These are phyloP conservation scores for Ciconia boyciana DNA, from an alignment of 2,113 vertebrate genomes.

Conservation along the genomic window DNA sequence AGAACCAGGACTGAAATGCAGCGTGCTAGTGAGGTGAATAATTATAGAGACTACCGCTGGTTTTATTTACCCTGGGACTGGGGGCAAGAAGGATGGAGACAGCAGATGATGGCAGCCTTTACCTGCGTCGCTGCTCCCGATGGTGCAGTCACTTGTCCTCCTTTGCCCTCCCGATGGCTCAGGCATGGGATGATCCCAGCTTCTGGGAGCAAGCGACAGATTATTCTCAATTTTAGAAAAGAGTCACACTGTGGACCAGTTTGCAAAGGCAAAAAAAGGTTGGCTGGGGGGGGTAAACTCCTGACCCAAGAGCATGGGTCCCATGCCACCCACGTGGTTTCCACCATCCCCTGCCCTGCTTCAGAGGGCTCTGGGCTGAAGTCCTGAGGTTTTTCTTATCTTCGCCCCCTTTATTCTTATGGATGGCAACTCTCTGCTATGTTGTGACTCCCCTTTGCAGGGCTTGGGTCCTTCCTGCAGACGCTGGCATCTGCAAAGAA, in stretches of 20 bases:
- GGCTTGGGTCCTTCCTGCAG: background rate
- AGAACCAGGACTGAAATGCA: background rate
- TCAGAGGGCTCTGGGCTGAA: background rate
- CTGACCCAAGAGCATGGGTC: accelerated
- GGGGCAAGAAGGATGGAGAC: background rate
- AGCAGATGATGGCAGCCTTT: background rate
- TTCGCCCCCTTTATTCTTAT: background rate
- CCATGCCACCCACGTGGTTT: background rate
- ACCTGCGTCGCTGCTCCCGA: accelerated
- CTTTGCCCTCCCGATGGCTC: background rate
- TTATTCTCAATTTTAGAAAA: background rate
- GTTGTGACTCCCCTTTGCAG: background rate
- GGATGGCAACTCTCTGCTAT: background rate
- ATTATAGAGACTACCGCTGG: background rate
- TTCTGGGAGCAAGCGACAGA: background rate
- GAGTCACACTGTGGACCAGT: background rate
- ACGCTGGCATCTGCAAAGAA: background rate
- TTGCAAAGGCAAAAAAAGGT: background rate
- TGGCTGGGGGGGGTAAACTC: background rate
- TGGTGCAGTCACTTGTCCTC: accelerated
- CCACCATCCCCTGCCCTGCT: background rate
- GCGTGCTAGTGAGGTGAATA: background rate
- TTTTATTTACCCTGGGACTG: background rate
- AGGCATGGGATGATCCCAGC: background rate
- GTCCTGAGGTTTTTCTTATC: background rate